Evolutionary conservation across 1,140 invertebrate species (phyloP).

Genomic region (Hydropsyche tenuis): DNA sequence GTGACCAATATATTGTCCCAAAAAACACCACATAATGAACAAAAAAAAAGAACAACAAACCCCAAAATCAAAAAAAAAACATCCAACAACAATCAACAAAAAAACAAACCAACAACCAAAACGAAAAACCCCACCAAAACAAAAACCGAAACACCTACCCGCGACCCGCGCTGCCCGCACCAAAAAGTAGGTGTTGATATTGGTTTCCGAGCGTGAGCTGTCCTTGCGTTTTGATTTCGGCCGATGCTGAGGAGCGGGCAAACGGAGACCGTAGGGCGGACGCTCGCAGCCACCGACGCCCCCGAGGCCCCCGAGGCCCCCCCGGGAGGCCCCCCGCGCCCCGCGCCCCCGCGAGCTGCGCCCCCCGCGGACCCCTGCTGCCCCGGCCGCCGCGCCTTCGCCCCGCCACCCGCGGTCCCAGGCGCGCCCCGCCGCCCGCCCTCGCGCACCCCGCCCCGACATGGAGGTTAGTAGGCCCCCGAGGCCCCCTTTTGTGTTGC

Average conservation of each 20-base stretch:
- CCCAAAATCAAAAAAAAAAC: too few species aligned
- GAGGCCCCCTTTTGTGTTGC: background rate
- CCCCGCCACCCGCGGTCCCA: background rate
- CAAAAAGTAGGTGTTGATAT: conserved; percentile 2
- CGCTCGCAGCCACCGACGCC: background rate
- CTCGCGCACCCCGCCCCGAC: background rate
- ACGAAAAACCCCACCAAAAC: too few species aligned
- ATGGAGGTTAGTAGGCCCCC: background rate
- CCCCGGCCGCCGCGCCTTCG: background rate
- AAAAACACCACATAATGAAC: too few species aligned
- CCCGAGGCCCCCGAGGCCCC: background rate
- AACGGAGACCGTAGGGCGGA: background rate
- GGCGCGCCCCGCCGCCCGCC: background rate
- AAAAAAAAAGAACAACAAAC: too few species aligned
- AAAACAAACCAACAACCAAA: too few species aligned
- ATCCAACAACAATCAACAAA: too few species aligned
- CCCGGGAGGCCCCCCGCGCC: background rate
- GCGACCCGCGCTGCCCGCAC: too few species aligned
- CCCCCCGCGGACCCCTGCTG: background rate
- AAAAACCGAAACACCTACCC: too few species aligned
- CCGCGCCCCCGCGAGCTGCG: background rate
- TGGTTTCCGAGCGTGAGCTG: background rate
- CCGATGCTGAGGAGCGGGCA: background rate
- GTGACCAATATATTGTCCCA: too few species aligned
- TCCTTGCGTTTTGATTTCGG: background rate